phyloP scores from a whole-genome alignment of 1,140 invertebrate species.

The Panagrolaimus sp. region DNA sequence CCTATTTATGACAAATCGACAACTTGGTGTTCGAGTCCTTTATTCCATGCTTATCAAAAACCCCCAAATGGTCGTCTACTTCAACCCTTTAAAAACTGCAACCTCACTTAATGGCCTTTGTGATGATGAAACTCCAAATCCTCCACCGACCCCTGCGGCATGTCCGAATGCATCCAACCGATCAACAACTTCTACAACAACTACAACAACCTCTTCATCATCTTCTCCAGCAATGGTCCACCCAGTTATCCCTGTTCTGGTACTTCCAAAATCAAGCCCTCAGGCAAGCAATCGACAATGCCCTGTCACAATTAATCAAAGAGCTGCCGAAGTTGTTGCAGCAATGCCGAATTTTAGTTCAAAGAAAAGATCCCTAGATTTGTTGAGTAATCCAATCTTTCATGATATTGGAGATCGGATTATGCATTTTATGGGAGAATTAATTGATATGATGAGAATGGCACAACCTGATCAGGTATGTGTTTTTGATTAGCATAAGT shows the following conservation, averaged over 20 bases:
- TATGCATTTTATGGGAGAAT: conserved; percentile 31
- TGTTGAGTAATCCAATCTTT: conserved; percentile 29
- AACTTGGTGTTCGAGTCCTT: conserved; percentile 34
- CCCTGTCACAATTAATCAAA: conserved; percentile 15
- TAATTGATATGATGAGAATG: conserved; percentile 30
- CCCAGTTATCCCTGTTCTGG: neutral
- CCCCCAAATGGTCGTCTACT: conserved; percentile 25
- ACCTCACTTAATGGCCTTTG: neutral
- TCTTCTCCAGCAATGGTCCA: neutral
- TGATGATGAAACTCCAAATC: neutral
- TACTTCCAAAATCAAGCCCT: neutral
- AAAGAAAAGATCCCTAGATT: conserved; percentile 29
- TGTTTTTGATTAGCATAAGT: neutral
- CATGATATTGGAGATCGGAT: conserved; percentile 31
- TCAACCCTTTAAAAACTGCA: conserved; percentile 21
- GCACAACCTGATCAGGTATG: conserved; percentile 29
- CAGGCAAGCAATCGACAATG: neutral
- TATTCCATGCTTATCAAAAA: conserved; percentile 37
- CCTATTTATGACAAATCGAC: conserved; percentile 27
- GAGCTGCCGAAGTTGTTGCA: conserved; percentile 19
- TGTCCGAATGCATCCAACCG: neutral
- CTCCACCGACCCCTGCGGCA: neutral
- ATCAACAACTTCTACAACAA: neutral
- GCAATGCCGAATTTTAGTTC: conserved; percentile 12
- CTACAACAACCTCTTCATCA: neutral